These are phyloP conservation scores for Excalfactoria chinensis DNA, from an alignment of 2,113 vertebrate species.

Conservation along the genomic window DNA sequence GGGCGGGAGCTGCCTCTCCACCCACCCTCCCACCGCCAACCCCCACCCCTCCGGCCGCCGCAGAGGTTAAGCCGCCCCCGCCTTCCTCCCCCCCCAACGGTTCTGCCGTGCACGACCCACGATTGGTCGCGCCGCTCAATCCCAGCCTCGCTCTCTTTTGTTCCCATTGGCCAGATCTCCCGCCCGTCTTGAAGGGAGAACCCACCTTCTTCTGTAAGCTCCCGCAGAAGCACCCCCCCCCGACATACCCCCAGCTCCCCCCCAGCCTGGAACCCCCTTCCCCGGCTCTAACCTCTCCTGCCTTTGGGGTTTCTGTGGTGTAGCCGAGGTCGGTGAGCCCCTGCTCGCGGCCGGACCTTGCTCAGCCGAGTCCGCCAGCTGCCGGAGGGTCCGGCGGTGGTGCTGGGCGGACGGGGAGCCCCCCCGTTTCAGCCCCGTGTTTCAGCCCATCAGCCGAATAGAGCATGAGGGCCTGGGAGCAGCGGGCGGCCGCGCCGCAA, in stretches of 20 bases:
- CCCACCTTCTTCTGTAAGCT: neutral
- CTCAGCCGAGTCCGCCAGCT: neutral
- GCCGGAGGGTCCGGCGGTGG: neutral
- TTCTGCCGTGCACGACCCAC: neutral
- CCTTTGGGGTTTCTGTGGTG: neutral
- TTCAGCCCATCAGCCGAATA: conserved; percentile 41
- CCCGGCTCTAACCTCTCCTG: neutral
- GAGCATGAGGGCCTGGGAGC: conserved; percentile 70
- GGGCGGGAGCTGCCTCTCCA: neutral
- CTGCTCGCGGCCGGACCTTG: neutral
- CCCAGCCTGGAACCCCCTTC: neutral
- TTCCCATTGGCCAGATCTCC: neutral
- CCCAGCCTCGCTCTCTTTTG: neutral
- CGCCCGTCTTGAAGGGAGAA: neutral
- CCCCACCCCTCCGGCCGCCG: neutral
- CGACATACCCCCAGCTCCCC: neutral
- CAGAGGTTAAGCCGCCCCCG: neutral
- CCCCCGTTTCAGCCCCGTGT: neutral
- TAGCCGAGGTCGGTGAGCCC: neutral
- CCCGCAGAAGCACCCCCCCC: neutral
- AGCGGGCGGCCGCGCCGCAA: conserved; percentile 65
- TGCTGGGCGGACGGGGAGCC: conserved; percentile 22
- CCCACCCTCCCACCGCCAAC: neutral
- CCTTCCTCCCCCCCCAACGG: neutral
- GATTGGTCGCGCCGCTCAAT: neutral